Evolutionary conservation across 2,888 invertebrate genomes (phyloP).

Genomic region (Erpobdella octoculata): DNA sequence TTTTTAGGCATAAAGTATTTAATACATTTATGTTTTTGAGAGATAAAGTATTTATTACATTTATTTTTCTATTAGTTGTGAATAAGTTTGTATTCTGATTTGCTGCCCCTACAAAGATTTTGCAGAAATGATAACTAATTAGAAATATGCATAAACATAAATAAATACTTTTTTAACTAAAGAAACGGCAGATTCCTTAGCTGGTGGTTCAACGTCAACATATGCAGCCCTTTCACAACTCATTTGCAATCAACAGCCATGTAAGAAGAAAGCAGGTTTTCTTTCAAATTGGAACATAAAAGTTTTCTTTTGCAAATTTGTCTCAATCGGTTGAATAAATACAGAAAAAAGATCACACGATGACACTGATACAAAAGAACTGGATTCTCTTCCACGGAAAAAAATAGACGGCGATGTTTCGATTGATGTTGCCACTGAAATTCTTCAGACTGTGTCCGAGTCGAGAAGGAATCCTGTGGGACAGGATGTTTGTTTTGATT

Average conservation of each 20-base stretch:
- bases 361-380: background rate
- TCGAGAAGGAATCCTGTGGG: no score
- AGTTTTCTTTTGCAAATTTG: background rate
- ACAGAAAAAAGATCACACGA: background rate
- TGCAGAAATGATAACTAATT: no score
- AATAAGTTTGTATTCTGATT: no score
- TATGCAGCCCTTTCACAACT: conserved; percentile 21
- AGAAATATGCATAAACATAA: no score
- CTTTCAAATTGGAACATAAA: background rate
- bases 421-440: conserved; percentile 70
- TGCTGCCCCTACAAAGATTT: no score
- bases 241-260: conserved; percentile 15
- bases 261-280: conserved; percentile 15
- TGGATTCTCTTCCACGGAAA: conserved; percentile 36
- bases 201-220: conserved; percentile 5
- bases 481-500: no score
- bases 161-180: no score
- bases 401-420: conserved; percentile 61
- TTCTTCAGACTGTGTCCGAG: conserved; percentile 69
- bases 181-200: no score
- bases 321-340: background rate
- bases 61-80: no score
- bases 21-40: background rate
- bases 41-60: background rate
- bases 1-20: no score